Evolutionary conservation across 2,113 vertebrate genomes (phyloP).

Genomic region (Antennarius striatus): DNA sequence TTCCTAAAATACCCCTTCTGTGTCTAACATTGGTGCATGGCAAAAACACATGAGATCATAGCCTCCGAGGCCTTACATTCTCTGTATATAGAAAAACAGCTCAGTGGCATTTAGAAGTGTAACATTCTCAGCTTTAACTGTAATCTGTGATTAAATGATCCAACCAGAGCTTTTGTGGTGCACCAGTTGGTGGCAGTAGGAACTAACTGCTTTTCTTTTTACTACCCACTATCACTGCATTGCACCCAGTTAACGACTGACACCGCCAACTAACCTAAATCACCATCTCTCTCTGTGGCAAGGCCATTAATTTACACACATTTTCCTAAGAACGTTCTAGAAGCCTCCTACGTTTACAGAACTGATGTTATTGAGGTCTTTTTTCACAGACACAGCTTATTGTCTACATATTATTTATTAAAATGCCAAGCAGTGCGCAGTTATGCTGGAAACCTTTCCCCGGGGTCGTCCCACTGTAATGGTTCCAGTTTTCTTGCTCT

Average conservation of each 20-base stretch:
- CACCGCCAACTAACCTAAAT: slow-evolving; percentile 66
- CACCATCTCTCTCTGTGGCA: slow-evolving; percentile 37
- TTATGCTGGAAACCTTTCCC: not conserved
- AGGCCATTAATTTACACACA: slow-evolving; percentile 32
- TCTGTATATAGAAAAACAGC: not conserved
- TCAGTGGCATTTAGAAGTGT: slow-evolving; percentile 2
- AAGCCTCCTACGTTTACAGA: not conserved
- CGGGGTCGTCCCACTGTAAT: not conserved
- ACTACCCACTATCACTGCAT: slow-evolving; percentile 53
- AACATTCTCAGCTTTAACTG: not conserved
- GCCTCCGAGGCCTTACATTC: not conserved
- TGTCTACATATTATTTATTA: slow-evolving; percentile 4
- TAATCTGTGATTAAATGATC: not conserved
- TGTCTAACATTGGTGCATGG: slow-evolving; percentile 4
- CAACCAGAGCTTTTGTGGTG: not conserved
- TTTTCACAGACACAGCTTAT: not conserved
- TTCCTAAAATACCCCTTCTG: not conserved
- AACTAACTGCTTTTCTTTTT: slow-evolving; percentile 12
- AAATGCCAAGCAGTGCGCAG: not conserved
- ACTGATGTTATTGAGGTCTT: not conserved
- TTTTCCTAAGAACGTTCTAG: not conserved
- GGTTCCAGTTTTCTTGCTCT: slow-evolving; percentile 12
- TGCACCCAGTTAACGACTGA: slow-evolving; percentile 64
- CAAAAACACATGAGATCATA: not conserved
- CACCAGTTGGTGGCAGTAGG: slow-evolving; percentile 74